Conservation (phyloP, 2,888 invertebrate species). For the Dicycla oo region DNA sequence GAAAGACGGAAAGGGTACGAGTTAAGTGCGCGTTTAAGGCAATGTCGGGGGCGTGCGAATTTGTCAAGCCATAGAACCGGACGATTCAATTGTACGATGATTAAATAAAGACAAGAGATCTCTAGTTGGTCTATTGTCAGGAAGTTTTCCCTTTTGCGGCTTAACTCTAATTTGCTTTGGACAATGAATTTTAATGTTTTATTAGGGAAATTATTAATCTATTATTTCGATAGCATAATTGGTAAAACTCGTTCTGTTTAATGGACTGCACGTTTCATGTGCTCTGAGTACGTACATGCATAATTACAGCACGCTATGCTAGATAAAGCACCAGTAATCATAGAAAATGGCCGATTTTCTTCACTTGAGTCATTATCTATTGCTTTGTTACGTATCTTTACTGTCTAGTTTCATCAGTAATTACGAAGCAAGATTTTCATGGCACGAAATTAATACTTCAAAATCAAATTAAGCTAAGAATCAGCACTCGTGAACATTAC, state of each 20-base stretch:
- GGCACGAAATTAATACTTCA: background rate
- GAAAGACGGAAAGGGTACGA: conserved; percentile 87
- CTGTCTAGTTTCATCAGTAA: conserved; percentile 22
- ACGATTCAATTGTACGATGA: conserved; percentile 86
- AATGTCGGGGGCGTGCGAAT: conserved; percentile 89
- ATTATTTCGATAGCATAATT: conserved; percentile 41
- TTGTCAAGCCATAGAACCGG: conserved; percentile 86
- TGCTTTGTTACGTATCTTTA: conserved; percentile 35
- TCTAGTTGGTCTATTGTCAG: conserved; percentile 70
- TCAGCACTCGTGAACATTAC: background rate
- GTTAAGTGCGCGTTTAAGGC: conserved; percentile 90
- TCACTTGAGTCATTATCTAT: conserved; percentile 43
- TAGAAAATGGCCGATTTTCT: conserved; percentile 58
- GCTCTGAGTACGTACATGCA: conserved; percentile 36
- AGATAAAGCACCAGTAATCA: conserved; percentile 57
- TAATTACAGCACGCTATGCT: conserved; percentile 55
- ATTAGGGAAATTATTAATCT: conserved; percentile 48
- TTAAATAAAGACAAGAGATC: conserved; percentile 87
- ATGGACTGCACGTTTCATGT: conserved; percentile 44
- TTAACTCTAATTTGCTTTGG: conserved; percentile 40
- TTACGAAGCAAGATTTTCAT: background rate
- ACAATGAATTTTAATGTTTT: conserved; percentile 52
- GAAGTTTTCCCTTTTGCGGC: conserved; percentile 70
- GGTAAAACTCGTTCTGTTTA: conserved; percentile 33
- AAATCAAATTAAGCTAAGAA: background rate